Evolutionary conservation across 2,888 invertebrate genomes (phyloP).

Genomic region (Spialia ferax): DNA sequence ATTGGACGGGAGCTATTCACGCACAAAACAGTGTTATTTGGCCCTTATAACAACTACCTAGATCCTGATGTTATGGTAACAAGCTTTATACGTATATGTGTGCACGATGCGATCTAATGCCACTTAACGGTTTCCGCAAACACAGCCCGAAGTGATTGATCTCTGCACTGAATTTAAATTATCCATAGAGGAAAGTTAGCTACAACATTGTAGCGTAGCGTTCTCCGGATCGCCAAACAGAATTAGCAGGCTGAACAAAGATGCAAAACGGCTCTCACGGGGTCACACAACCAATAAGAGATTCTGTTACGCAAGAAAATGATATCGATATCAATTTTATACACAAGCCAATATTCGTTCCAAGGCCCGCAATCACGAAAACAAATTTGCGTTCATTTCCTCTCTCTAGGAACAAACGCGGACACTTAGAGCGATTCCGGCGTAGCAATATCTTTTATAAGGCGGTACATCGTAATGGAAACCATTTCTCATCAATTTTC

Average conservation of each 20-base stretch:
- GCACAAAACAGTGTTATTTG: slow-evolving; percentile 68
- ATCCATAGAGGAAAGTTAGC: too few relatives aligned
- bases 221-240: slow-evolving; percentile 29
- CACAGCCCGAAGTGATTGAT: slow-evolving; percentile 31
- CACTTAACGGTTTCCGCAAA: slow-evolving; percentile 36
- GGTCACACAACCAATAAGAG: slow-evolving; percentile 73
- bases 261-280: slow-evolving; percentile 63
- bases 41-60: slow-evolving; percentile 51
- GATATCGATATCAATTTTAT: slow-evolving; percentile 81
- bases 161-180: slow-evolving; percentile 31
- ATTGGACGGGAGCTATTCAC: slow-evolving; percentile 69
- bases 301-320: slow-evolving; percentile 78
- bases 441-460: slow-evolving; percentile 78
- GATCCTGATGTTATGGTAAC: slow-evolving; percentile 47
- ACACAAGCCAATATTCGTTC: slow-evolving; percentile 78
- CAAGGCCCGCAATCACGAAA: slow-evolving; percentile 82
- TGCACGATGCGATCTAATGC: slow-evolving; percentile 29
- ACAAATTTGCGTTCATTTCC: slow-evolving; percentile 86
- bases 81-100: slow-evolving; percentile 21
- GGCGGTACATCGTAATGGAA: slow-evolving; percentile 83
- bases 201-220: slow-evolving; percentile 26
- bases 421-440: slow-evolving; percentile 61
- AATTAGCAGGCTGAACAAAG: slow-evolving; percentile 29
- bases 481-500: slow-evolving; percentile 87
- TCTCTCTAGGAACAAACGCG: slow-evolving; percentile 70